Evolutionary conservation across 2,888 invertebrate genomes (phyloP).

Genomic region (Rhodophaea formosa): DNA sequence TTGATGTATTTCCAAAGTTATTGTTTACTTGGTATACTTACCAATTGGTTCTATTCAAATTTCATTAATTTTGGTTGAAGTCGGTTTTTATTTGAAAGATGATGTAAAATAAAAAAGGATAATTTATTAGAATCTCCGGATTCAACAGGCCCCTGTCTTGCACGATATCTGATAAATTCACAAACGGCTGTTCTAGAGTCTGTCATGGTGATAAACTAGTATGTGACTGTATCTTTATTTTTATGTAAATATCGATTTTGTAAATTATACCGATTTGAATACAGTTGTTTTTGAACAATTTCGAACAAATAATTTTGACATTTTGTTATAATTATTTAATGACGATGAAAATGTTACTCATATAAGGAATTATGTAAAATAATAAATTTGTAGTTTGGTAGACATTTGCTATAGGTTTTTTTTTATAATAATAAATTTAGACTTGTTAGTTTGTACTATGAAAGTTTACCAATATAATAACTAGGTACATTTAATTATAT

Average conservation of each 20-base stretch:
- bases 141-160: no score
- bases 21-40: no score
- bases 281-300: background rate
- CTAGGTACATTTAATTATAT: constrained; percentile 28
- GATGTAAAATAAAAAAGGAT: no score
- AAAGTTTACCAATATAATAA: constrained; percentile 25
- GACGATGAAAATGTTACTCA: background rate
- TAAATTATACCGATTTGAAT: constrained; percentile 32
- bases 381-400: background rate
- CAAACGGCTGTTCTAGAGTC: no score
- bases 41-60: no score
- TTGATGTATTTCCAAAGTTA: no score
- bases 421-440: constrained; percentile 3
- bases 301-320: background rate
- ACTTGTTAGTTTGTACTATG: constrained; percentile 12
- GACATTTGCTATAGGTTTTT: background rate
- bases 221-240: constrained; percentile 31
- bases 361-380: background rate
- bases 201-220: constrained; percentile 23
- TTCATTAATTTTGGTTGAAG: no score
- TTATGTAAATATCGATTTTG: constrained; percentile 23
- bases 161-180: no score
- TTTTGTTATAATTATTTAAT: background rate
- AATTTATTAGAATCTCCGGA: no score
- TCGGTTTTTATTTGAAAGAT: no score